Conservation (phyloP, 2,888 invertebrate species). For the Corythucha ciliata region DNA sequence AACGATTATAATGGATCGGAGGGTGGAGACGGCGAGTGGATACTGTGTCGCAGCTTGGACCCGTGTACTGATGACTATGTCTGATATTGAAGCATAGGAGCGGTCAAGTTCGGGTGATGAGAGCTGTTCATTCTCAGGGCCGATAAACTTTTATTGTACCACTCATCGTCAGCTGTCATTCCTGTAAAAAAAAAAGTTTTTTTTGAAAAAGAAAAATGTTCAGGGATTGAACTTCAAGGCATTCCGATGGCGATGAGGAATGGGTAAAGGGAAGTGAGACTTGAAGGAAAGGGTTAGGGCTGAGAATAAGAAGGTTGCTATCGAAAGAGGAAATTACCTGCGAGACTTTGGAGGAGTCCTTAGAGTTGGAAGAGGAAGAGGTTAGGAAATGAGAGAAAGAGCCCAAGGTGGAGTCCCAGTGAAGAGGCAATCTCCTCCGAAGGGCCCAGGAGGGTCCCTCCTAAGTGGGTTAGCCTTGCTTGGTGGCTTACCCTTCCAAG, state of each 20-base stretch:
- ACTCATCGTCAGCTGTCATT: slow-evolving; percentile 89
- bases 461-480: slow-evolving; percentile 19
- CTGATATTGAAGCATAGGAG: slow-evolving; percentile 96
- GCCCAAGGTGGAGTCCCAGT: background rate
- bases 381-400: background rate
- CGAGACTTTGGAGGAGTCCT: slow-evolving; percentile 6
- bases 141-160: slow-evolving; percentile 97
- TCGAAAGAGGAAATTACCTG: slow-evolving; percentile 11
- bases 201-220: too few relatives aligned
- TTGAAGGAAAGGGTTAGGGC: background rate
- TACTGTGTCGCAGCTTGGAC: too few relatives aligned
- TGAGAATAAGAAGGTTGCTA: background rate
- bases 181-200: slow-evolving; percentile 49
- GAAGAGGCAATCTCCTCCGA: slow-evolving; percentile 12
- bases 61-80: slow-evolving; percentile 65
- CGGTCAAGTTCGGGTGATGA: slow-evolving; percentile 88
- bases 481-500: background rate
- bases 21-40: too few relatives aligned
- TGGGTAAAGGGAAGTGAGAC: background rate
- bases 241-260: background rate
- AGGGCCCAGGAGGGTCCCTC: slow-evolving; percentile 2
- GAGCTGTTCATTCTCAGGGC: slow-evolving; percentile 95
- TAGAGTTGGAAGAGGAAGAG: background rate
- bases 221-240: too few relatives aligned
- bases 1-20: too few relatives aligned